Percentiles rank a stretch among this genome's conserved stretches.
phyloP scores from a whole-genome alignment of 1,140 invertebrate species.

The Diorhabda sublineata region DNA sequence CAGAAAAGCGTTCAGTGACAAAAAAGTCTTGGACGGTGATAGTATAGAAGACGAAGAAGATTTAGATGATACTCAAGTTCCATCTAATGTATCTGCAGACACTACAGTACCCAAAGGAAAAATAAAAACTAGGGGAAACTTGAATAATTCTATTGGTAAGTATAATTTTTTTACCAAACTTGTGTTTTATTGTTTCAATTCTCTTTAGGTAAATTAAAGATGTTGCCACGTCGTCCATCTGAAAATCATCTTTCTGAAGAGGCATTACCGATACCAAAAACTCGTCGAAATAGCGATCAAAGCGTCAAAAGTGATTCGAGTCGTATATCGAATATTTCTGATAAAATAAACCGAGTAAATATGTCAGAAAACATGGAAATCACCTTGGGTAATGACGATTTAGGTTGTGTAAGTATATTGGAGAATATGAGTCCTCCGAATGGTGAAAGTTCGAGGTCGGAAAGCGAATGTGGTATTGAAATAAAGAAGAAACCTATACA shows the following conservation, averaged over 20 bases:
- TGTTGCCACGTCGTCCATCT: background rate
- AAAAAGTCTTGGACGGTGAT: constrained; percentile 8
- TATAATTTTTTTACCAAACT: background rate
- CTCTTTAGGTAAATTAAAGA: background rate
- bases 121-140: constrained; percentile 12
- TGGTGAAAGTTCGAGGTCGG: constrained; percentile 24
- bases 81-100: constrained; percentile 26
- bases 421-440: constrained; percentile 25
- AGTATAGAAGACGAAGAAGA: constrained; percentile 21
- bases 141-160: constrained; percentile 15
- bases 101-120: constrained; percentile 11
- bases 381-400: constrained; percentile 27
- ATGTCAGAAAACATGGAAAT: constrained; percentile 36
- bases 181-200: background rate
- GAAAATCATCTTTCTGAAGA: constrained; percentile 16
- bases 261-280: constrained; percentile 4
- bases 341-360: constrained; percentile 34
- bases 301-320: constrained; percentile 34
- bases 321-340: constrained; percentile 29
- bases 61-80: constrained; percentile 29
- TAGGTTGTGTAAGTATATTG: constrained; percentile 20
- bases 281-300: constrained; percentile 32
- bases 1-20: constrained; percentile 20
- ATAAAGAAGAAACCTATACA: constrained; percentile 33
- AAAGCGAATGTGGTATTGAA: constrained; percentile 23